Base-by-base conservation (phyloP, 2,888 invertebrate genomes). In the Mythimna vitellina region DNA sequence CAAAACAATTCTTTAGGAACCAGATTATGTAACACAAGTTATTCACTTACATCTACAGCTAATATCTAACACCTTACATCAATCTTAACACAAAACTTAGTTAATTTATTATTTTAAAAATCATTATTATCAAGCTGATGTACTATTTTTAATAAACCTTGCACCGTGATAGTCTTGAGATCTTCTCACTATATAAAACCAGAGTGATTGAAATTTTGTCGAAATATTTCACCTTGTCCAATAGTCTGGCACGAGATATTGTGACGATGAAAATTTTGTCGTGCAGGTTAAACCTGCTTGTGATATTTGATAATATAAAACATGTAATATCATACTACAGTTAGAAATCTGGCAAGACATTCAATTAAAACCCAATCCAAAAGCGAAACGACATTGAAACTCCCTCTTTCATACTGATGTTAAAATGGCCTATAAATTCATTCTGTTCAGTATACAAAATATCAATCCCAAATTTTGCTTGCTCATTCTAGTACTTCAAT, bases 321-420 rank as follows among this genome's bases (percentile, higher is more conserved):
- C 10, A 8, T n/a, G 35, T 35, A 35, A 14, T 42, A 46, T 29
- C 3, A 0, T n/a, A 25, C 20, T 25, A 14, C 7, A 46, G 35
- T n/a, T n/a, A 57, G 17, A 63, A 73, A 54, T 25, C 35, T 54
- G 72, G 72, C 75, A 75, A 73, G 56, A 74, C 49, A 74, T 65
- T 75, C 1, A 49, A 22, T 72, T 22, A 42, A 29, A 12, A 29
- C 29, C 53, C 17, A 14, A n/a, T 6, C 20, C 49, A 64, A 68
- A 64, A 38, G 8, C 17, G 17, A 38, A 35, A 7, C 32, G 22
- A 25, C 4, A 35, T 54, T 12, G 9, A 22, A 49, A 20, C 22
- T n/a, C 6, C 14, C 3, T 6, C 6, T 32, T 5, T 46, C 17
- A 46, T 46, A 20, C 17, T 17, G 38, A 66, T 17, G 42, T 22